Evolutionary conservation across 1,140 invertebrate genomes (phyloP).

Genomic region (Aleiodes sp.): DNA sequence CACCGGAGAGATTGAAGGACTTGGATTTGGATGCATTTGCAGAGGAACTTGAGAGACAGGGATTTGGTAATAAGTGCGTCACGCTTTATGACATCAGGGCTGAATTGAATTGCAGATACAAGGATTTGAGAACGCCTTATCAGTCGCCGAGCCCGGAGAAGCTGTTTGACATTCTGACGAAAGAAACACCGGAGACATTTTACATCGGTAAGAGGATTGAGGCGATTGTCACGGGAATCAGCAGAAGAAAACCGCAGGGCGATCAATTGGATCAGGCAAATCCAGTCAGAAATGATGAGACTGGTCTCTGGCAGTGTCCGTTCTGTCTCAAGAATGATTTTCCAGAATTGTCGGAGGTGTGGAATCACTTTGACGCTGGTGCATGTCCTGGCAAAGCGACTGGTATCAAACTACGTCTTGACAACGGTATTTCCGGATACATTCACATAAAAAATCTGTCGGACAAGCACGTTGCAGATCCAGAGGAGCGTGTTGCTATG

Average conservation of each 20-base stretch:
- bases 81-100: slow-evolving; percentile 97
- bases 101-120: slow-evolving; percentile 95
- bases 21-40: slow-evolving; percentile 98
- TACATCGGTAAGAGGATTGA: slow-evolving; percentile 90
- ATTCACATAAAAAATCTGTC: slow-evolving; percentile 96
- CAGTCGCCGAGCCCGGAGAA: slow-evolving; percentile 84
- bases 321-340: slow-evolving; percentile 97
- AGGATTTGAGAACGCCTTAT: slow-evolving; percentile 88
- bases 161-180: slow-evolving; percentile 94
- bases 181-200: slow-evolving; percentile 95
- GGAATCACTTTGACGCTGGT: slow-evolving; percentile 97
- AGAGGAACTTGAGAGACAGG: slow-evolving; percentile 93
- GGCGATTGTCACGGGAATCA: slow-evolving; percentile 79
- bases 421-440: slow-evolving; percentile 95
- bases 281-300: slow-evolving; percentile 93
- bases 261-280: slow-evolving; percentile 96
- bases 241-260: slow-evolving; percentile 87
- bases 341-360: slow-evolving; percentile 94
- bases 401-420: slow-evolving; percentile 88
- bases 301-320: slow-evolving; percentile 95
- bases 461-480: slow-evolving; percentile 92
- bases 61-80: slow-evolving; percentile 96
- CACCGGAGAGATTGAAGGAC: slow-evolving; percentile 94
- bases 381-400: slow-evolving; percentile 95
- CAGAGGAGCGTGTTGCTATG: slow-evolving; percentile 87